Percentiles rank a stretch among this genome's conserved stretches.
Conservation (phyloP, 2,888 invertebrate species). For the Catocala fraxini region DNA sequence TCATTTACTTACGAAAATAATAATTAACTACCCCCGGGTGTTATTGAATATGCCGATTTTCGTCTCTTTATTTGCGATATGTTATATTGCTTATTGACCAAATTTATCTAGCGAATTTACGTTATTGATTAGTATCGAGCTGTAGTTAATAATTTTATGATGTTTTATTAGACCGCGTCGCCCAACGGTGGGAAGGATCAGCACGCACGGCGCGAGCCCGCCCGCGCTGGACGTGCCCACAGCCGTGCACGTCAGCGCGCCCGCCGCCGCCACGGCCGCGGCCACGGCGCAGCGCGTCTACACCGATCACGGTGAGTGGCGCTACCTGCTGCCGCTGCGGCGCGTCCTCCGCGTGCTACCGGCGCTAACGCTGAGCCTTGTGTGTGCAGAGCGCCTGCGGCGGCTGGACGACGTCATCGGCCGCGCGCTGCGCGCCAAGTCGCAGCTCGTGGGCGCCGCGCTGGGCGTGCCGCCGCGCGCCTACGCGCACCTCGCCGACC, state of each 20-base stretch:
- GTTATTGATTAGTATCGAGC: too few species aligned
- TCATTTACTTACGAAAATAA: too few species aligned
- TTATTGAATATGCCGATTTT: too few species aligned
- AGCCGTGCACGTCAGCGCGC: conserved; percentile 53
- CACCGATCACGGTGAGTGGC: conserved; percentile 59
- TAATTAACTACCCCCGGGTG: too few species aligned
- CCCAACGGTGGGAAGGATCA: conserved; percentile 67
- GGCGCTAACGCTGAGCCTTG: too few species aligned
- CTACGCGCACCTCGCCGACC: conserved; percentile 69
- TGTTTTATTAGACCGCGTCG: conserved; percentile 55
- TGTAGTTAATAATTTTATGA: too few species aligned
- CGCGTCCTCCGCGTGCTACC: too few species aligned
- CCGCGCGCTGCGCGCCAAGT: conserved; percentile 71
- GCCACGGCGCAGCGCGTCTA: conserved; percentile 46
- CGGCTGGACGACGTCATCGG: conserved; percentile 74
- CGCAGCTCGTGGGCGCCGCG: conserved; percentile 63
- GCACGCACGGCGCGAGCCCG: conserved; percentile 56
- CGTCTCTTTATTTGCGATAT: too few species aligned
- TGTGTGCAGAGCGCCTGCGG: conserved; percentile 70
- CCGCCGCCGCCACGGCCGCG: conserved; percentile 37
- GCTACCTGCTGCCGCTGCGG: too few species aligned
- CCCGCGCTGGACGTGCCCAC: conserved; percentile 54
- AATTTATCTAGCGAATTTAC: too few species aligned
- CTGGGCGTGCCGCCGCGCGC: conserved; percentile 67
- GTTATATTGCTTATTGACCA: too few species aligned